Evolutionary conservation across 2,888 invertebrate genomes (phyloP).

Genomic region (Psylliodes chrysocephalus): DNA sequence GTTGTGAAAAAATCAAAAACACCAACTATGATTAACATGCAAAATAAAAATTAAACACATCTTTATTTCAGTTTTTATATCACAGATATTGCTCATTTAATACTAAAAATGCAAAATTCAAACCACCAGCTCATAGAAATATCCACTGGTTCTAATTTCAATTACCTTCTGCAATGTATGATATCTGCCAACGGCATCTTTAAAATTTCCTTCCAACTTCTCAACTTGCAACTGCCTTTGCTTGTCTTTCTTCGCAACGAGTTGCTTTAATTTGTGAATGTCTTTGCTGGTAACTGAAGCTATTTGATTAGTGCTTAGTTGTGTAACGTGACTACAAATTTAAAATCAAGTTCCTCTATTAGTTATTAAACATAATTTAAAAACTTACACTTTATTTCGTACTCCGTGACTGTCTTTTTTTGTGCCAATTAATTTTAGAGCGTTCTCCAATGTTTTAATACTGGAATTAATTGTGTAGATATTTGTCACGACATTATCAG

Average conservation of each 20-base stretch:
- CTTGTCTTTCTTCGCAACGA: slow-evolving; percentile 78
- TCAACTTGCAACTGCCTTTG: slow-evolving; percentile 86
- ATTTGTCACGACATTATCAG: slow-evolving; percentile 84
- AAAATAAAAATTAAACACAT: neutral
- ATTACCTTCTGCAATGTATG: slow-evolving; percentile 81
- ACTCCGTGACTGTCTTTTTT: slow-evolving; percentile 76
- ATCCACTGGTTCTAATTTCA: slow-evolving; percentile 3
- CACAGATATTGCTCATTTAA: neutral
- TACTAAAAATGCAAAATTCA: neutral
- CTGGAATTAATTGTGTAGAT: slow-evolving; percentile 82
- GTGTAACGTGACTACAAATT: slow-evolving; percentile 75
- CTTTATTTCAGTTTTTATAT: neutral
- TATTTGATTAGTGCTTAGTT: slow-evolving; percentile 78
- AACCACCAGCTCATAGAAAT: slow-evolving; percentile 6
- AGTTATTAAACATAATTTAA: slow-evolving; percentile 21
- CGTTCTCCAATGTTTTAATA: slow-evolving; percentile 77
- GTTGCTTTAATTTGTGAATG: slow-evolving; percentile 75
- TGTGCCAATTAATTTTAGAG: slow-evolving; percentile 80
- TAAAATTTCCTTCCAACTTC: slow-evolving; percentile 84
- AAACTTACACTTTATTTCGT: slow-evolving; percentile 72
- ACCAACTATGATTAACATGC: neutral
- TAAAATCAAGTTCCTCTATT: too few relatives aligned
- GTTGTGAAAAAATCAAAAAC: too few relatives aligned
- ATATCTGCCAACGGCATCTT: slow-evolving; percentile 76
- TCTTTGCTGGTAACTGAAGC: slow-evolving; percentile 80